These are phyloP conservation scores for Epirrhoe alternata DNA, from an alignment of 2,888 invertebrate genomes.

Conservation along the genomic window DNA sequence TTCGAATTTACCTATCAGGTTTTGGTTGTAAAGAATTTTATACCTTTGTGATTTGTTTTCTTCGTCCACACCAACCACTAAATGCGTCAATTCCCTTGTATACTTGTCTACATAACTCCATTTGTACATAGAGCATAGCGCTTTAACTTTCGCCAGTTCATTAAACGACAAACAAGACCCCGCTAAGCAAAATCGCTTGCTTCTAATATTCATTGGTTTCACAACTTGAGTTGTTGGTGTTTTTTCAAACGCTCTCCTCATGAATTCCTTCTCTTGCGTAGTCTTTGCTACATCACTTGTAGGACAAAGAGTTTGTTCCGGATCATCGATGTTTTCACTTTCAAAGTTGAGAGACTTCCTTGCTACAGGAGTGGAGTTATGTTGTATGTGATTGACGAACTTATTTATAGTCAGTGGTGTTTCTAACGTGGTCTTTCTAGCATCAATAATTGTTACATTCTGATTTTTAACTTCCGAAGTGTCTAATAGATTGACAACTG, in stretches of 20 bases:
- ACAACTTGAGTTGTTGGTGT: slow-evolving; percentile 52
- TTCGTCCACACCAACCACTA: slow-evolving; percentile 75
- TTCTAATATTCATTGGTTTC: slow-evolving; percentile 42
- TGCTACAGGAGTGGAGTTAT: slow-evolving; percentile 76
- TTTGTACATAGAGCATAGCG: slow-evolving; percentile 58
- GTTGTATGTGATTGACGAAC: slow-evolving; percentile 69
- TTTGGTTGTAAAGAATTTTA: slow-evolving; percentile 11
- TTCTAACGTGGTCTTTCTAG: slow-evolving; percentile 53
- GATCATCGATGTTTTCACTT: slow-evolving; percentile 51
- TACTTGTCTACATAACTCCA: slow-evolving; percentile 70
- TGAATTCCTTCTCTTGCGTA: slow-evolving; percentile 73
- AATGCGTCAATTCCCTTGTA: slow-evolving; percentile 69
- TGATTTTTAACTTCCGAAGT: slow-evolving; percentile 48
- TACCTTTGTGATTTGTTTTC: slow-evolving; percentile 75
- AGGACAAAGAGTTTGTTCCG: slow-evolving; percentile 66
- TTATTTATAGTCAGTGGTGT: slow-evolving; percentile 72
- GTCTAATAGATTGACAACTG: slow-evolving; percentile 62
- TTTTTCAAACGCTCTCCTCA: slow-evolving; percentile 70
- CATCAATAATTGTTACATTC: slow-evolving; percentile 56
- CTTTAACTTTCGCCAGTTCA: slow-evolving; percentile 60
- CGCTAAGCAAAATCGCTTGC: slow-evolving; percentile 60
- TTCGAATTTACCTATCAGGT: too few relatives aligned
- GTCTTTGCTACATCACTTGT: slow-evolving; percentile 62
- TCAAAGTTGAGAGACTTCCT: slow-evolving; percentile 73
- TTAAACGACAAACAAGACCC: slow-evolving; percentile 64